Percentiles rank a stretch among this genome's conserved stretches.
Conservation (phyloP, 1,140 invertebrate species). For the Nymphalis io region DNA sequence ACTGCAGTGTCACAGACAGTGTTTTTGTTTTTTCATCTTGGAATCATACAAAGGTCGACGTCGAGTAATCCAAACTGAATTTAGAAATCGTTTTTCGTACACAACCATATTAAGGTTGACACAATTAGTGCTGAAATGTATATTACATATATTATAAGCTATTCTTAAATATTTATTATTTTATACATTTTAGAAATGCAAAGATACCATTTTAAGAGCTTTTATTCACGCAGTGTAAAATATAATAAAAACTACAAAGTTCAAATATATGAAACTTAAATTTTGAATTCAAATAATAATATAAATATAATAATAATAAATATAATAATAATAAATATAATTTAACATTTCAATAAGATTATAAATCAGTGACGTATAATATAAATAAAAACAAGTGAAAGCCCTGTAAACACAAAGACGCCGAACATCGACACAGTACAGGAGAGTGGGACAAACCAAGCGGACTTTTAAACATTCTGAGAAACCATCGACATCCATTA, state of each 20-base stretch:
- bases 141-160: not conserved
- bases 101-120: not conserved
- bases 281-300: not conserved
- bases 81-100: not conserved
- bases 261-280: too few relatives aligned
- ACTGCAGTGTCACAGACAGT: constrained; percentile 2
- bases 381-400: not conserved
- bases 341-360: too few relatives aligned
- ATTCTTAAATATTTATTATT: not conserved
- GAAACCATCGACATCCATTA: constrained; percentile 26
- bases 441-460: constrained; percentile 20
- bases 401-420: constrained; percentile 27
- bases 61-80: not conserved
- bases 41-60: constrained; percentile 14
- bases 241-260: too few relatives aligned
- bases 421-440: constrained; percentile 14
- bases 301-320: not conserved
- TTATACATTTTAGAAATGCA: too few relatives aligned
- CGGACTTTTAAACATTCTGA: constrained; percentile 20
- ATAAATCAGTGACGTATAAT: not conserved
- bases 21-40: constrained; percentile 6
- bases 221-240: too few relatives aligned
- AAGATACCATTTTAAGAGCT: too few relatives aligned
- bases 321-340: not conserved
- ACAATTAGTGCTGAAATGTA: not conserved